These are phyloP conservation scores for Gari tellinella DNA, from an alignment of 2,888 invertebrate species.

Conservation along the genomic window DNA sequence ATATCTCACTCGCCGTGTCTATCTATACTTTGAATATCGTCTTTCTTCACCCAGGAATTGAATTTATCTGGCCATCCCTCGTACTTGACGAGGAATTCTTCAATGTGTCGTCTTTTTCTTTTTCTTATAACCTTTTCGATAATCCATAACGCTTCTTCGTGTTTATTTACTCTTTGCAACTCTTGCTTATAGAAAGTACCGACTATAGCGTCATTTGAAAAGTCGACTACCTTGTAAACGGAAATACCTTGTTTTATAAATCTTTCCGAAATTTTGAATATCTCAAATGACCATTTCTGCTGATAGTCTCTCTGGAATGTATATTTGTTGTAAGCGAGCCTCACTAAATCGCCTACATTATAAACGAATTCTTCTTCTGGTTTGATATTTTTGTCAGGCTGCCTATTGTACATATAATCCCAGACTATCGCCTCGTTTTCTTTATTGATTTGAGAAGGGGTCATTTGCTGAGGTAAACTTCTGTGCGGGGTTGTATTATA, in stretches of 20 bases:
- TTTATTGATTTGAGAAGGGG: too few species aligned
- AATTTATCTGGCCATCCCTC: slow-evolving; percentile 31
- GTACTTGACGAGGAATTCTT: too few species aligned
- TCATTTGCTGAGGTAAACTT: slow-evolving; percentile 17
- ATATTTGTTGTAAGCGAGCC: slow-evolving; percentile 10
- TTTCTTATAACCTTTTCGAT: slow-evolving; percentile 20
- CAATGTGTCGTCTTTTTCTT: too few species aligned
- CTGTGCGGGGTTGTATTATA: slow-evolving; percentile 29
- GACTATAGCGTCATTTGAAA: too few species aligned
- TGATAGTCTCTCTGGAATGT: slow-evolving; percentile 29
- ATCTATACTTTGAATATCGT: slow-evolving; percentile 1
- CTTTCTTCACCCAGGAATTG: slow-evolving; percentile 18
- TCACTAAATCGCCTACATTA: slow-evolving; percentile 40
- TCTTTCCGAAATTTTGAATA: too few species aligned
- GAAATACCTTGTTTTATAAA: too few species aligned
- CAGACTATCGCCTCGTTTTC: too few species aligned
- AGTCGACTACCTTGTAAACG: too few species aligned
- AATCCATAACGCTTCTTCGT: slow-evolving; percentile 12
- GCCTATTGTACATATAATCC: too few species aligned
- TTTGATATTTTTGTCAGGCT: too few species aligned
- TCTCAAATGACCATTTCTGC: too few species aligned
- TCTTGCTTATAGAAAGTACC: slow-evolving; percentile 30
- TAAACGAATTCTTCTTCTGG: too few species aligned
- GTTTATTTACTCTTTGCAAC: slow-evolving; percentile 17
- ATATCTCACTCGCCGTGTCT: slow-evolving; percentile 6